These are phyloP conservation scores for Peromyscus californicus DNA, from an alignment of 2,113 vertebrate species.

Conservation along the genomic window DNA sequence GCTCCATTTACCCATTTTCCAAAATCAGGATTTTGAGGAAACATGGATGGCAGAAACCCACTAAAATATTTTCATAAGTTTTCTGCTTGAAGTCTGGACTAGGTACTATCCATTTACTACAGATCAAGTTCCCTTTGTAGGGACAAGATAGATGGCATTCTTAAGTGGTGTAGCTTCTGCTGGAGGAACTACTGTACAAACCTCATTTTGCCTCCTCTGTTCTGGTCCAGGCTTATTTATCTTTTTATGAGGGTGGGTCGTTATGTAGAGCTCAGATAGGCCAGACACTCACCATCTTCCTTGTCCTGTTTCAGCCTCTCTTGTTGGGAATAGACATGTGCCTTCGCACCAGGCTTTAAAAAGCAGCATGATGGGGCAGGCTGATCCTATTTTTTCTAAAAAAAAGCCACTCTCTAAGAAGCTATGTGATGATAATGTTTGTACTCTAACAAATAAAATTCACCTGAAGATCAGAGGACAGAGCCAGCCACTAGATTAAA, in stretches of 20 bases:
- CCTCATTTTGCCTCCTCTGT: conserved; percentile 2
- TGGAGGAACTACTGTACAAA: conserved; percentile 29
- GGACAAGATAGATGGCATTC: neutral
- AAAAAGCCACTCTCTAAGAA: neutral
- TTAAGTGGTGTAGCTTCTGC: neutral
- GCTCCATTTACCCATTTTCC: neutral
- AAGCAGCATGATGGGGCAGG: neutral
- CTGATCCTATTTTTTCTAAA: neutral
- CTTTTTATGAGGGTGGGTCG: neutral
- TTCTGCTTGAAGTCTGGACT: neutral
- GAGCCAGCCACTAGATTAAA: too few species aligned
- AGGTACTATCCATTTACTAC: neutral
- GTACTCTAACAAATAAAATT: too few species aligned
- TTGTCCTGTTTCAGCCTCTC: neutral
- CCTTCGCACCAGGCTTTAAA: neutral
- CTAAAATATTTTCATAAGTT: conserved; percentile 49
- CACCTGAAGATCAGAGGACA: too few species aligned
- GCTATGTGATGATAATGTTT: too few species aligned
- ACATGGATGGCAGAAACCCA: neutral
- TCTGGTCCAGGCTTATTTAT: conserved; percentile 11
- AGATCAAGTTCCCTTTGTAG: neutral
- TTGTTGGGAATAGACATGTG: neutral
- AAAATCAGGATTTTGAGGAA: conserved; percentile 13
- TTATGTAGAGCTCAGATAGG: neutral
- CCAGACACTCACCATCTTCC: neutral